Evolutionary conservation across 2,113 vertebrate genomes (phyloP), one percentile per base, ranked within the genome.

Genomic region (Tenebrosternarchus preto): DNA sequence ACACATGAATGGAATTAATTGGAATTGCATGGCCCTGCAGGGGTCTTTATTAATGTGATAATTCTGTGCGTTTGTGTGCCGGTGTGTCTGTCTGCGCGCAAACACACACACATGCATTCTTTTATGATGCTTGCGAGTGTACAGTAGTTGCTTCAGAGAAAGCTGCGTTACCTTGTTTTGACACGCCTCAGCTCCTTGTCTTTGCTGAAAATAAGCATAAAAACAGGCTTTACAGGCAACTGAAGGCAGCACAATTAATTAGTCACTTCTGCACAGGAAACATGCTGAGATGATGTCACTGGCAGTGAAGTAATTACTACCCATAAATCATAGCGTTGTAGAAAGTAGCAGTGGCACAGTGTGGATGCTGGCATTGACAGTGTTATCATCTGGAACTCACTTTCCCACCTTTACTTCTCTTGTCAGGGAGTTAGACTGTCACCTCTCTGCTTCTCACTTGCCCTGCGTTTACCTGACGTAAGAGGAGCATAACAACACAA

Each of bases 241-340:
- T 91, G 92, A 90, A 93, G 91, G 91, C 91, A 92, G 91, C 91
- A 91, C 90, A 92, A 91, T 91, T 92, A 92, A 92, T 93, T 92
- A 92, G 90, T 88, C 87, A 79, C 84, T 50, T 87, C 82, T 83
- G 75, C 85, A 83, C 77, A 50, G 82, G 81, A 89, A 86, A 77
- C 81, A 72, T 73, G 90, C 89, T 76, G 90, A 89, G 91, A 90
- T 92, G 91, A 92, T 92, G 90, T 92, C 91, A 91, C 90, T 86
- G 90, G 85, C 89, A 87, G 87, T 90, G 89, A 87, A 88, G 90
- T 93, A 92, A 93, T 94, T 94, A 92, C 90, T 89, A 90, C 73
- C 90, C 88, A 92, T 93, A 92, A 93, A 93, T 94, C 91, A 92
- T 89, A 83, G 85, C 87, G 88, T n/a, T 88, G 88, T 92, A 90